These are phyloP conservation scores for Holcopasites calliopsidis DNA, from an alignment of 1,140 invertebrate species.

Conservation along the genomic window DNA sequence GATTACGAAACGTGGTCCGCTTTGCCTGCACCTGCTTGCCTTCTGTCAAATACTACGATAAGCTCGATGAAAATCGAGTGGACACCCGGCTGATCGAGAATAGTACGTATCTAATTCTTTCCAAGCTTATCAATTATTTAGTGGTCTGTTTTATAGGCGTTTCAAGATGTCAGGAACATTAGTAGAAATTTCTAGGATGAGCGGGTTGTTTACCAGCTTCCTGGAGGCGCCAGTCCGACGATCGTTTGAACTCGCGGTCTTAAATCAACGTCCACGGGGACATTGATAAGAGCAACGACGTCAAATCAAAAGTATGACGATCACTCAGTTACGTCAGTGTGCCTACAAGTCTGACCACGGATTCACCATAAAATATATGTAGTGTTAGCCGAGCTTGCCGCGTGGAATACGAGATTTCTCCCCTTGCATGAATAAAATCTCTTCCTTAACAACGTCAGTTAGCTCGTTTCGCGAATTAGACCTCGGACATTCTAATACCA, in stretches of 20 bases:
- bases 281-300: constrained; percentile 33
- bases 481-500: background rate
- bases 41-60: constrained; percentile 9
- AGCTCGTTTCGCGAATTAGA: constrained; percentile 16
- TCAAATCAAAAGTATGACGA: constrained; percentile 47
- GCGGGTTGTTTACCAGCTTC: constrained; percentile 23
- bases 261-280: constrained; percentile 34
- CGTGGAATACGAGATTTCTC: constrained; percentile 47
- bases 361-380: constrained; percentile 59
- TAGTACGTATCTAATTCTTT: too few species aligned
- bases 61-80: constrained; percentile 29
- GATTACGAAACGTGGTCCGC: constrained; percentile 58
- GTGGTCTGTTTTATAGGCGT: too few species aligned
- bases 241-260: background rate
- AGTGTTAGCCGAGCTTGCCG: constrained; percentile 21
- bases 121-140: too few species aligned
- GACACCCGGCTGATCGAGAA: too few species aligned
- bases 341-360: constrained; percentile 35
- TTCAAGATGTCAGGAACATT: too few species aligned
- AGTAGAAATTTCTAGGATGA: background rate
- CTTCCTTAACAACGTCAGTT: background rate
- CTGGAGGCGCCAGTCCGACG: constrained; percentile 11
- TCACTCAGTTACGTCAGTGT: constrained; percentile 20
- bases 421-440: constrained; percentile 26
- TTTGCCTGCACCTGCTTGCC: constrained; percentile 34